Percentiles rank a stretch among this genome's conserved stretches.
These are phyloP conservation scores for Galemys pyrenaicus DNA, from an alignment of 2,113 vertebrate genomes.

Conservation along the genomic window DNA sequence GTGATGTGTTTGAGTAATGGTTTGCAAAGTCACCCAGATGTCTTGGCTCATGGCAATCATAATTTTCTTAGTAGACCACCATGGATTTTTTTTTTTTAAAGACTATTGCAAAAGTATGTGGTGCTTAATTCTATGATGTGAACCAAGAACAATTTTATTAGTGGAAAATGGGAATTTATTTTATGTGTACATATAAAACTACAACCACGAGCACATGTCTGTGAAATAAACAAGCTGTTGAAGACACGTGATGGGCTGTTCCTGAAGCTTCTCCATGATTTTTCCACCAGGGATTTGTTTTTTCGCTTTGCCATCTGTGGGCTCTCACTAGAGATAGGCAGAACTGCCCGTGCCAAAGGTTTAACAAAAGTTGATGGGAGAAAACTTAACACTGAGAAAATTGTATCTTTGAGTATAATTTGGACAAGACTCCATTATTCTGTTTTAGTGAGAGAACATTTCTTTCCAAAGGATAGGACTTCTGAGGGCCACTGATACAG, in stretches of 20 bases:
- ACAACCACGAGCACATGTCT: neutral
- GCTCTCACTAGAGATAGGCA: conserved; percentile 62
- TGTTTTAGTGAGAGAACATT: conserved; percentile 27
- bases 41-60: conserved; percentile 5
- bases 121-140: neutral
- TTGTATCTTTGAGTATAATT: conserved; percentile 42
- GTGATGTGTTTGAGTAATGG: neutral
- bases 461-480: conserved; percentile 30
- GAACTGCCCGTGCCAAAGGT: conserved; percentile 55
- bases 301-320: conserved; percentile 48
- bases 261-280: conserved; percentile 22
- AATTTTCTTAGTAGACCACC: neutral
- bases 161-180: conserved; percentile 30
- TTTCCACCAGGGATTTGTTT: conserved; percentile 44
- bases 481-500: neutral
- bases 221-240: conserved; percentile 58
- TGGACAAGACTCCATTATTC: conserved; percentile 43
- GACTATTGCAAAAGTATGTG: neutral
- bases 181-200: conserved; percentile 22
- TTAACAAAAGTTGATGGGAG: conserved; percentile 52
- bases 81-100: neutral
- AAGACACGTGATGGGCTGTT: neutral
- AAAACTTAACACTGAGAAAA: conserved; percentile 58
- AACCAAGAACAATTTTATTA: conserved; percentile 26
- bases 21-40: conserved; percentile 27